Evolutionary conservation across 2,113 vertebrate genomes (phyloP).

Genomic region (Coptodon rendalli): DNA sequence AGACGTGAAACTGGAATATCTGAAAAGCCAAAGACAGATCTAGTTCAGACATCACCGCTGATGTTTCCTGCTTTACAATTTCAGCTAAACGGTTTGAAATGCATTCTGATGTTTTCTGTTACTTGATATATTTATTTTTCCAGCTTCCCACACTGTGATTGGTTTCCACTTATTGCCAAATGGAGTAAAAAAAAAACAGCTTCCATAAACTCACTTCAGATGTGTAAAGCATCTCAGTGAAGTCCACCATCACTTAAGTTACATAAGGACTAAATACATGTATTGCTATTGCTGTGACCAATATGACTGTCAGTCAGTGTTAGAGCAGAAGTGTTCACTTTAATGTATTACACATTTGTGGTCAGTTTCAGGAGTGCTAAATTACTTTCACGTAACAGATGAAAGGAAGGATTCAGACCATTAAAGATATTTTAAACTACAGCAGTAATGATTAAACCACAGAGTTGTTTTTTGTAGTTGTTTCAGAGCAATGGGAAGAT

Average conservation of each 20-base stretch:
- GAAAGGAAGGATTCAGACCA: not conserved
- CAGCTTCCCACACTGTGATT: not conserved
- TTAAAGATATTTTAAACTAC: not conserved
- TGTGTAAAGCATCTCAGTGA: not conserved
- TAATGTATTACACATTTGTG: not conserved
- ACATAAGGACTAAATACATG: not conserved
- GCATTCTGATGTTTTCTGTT: not conserved
- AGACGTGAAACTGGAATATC: not conserved
- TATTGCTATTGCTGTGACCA: not conserved
- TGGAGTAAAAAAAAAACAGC: not conserved
- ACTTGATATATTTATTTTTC: fast-evolving
- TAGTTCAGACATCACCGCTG: not conserved
- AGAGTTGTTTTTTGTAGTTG: not conserved
- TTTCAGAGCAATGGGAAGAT: not conserved
- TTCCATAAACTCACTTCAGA: not conserved
- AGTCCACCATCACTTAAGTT: not conserved
- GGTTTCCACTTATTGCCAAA: not conserved
- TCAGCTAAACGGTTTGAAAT: not conserved
- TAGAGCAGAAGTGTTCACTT: not conserved
- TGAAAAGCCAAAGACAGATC: not conserved
- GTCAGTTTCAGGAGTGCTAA: not conserved
- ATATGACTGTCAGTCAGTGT: not conserved
- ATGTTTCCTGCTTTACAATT: not conserved
- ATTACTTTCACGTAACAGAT: not conserved
- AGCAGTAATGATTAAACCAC: not conserved